phyloP scores from a whole-genome alignment of 2,113 vertebrate species.

The Macrotis lagotis region DNA sequence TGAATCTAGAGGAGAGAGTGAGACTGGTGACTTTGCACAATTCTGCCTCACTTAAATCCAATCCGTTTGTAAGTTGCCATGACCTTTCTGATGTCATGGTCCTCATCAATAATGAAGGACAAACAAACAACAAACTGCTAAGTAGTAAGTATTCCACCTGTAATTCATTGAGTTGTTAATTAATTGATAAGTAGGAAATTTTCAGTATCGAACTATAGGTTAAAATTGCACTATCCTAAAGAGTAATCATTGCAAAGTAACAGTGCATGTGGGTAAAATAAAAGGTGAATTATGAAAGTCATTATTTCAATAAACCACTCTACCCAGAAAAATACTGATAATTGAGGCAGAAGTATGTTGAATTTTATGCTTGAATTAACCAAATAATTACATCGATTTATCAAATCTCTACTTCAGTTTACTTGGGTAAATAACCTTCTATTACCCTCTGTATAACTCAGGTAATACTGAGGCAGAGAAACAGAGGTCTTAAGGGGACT shows the following conservation, averaged over 20 bases:
- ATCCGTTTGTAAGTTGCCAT: too few species aligned
- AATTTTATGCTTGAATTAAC: neutral
- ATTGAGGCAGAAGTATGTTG: neutral
- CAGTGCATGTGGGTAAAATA: neutral
- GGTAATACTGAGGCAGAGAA: neutral
- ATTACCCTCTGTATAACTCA: neutral
- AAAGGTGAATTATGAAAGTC: neutral
- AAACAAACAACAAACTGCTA: neutral
- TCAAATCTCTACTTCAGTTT: neutral
- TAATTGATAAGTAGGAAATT: neutral
- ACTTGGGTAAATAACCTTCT: neutral
- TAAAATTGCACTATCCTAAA: neutral
- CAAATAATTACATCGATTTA: slow-evolving; percentile 17
- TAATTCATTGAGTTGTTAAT: neutral
- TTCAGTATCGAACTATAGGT: neutral
- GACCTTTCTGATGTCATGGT: too few species aligned
- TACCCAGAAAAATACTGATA: neutral
- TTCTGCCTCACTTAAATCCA: too few species aligned
- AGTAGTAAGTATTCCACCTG: neutral
- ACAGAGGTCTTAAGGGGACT: neutral
- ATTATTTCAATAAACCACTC: neutral
- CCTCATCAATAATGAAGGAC: too few species aligned
- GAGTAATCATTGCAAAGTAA: neutral
- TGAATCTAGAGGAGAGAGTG: too few species aligned
- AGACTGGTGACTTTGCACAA: too few species aligned